These are phyloP conservation scores for Acanthurus lineatus DNA, from an alignment of 2,797 vertebrate species.

Conservation along the genomic window DNA sequence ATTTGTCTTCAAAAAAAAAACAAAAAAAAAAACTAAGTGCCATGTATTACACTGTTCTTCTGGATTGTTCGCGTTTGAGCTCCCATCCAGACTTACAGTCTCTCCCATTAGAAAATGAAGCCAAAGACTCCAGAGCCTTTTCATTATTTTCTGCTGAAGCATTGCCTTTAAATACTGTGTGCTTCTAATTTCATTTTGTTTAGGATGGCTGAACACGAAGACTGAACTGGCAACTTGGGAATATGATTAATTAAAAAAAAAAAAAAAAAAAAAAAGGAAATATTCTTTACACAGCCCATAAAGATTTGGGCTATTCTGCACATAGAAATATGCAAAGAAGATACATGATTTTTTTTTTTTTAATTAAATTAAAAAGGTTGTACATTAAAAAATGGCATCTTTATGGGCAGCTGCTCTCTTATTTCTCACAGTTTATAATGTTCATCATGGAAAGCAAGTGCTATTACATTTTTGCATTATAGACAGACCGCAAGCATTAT, in stretches of 20 bases:
- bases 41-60: conserved; percentile 7
- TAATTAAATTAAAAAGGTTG: not conserved
- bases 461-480: conserved; percentile 10
- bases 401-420: not conserved
- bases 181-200: conserved; percentile 75
- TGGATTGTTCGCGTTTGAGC: conserved; percentile 27
- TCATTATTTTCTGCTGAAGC: conserved; percentile 66
- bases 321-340: conserved; percentile 13
- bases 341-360: not conserved
- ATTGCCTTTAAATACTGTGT: conserved; percentile 66
- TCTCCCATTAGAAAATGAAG: conserved; percentile 51
- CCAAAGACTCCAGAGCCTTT: conserved; percentile 57
- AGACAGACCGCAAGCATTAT: conserved; percentile 1
- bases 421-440: conserved; percentile 5
- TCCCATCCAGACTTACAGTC: conserved; percentile 34
- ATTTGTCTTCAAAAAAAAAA: conserved; percentile 19
- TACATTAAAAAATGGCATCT: conserved; percentile 1
- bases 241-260: conserved; percentile 67
- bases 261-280: conserved; percentile 62
- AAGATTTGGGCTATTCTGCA: conserved; percentile 32
- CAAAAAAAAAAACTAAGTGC: not conserved
- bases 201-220: conserved; percentile 73
- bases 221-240: conserved; percentile 65
- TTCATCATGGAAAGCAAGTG: not conserved
- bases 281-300: conserved; percentile 50